These are phyloP conservation scores for Strongylocentrotus purpuratus DNA, from an alignment of 35 echinoderm and acorn worm species.

Conservation along the genomic window DNA sequence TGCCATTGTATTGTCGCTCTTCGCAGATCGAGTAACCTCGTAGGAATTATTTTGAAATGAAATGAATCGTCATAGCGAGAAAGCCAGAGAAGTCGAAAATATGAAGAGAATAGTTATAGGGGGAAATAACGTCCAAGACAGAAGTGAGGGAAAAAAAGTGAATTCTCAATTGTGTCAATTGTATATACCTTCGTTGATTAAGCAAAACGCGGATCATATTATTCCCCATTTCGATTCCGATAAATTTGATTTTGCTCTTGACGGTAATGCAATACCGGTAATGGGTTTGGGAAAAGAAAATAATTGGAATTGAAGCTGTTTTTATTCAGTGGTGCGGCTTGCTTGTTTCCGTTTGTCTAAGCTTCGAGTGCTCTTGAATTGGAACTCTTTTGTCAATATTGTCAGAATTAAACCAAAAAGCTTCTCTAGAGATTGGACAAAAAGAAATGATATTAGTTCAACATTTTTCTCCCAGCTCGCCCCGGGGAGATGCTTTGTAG, in stretches of 20 bases:
- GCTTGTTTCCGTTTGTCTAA: not conserved
- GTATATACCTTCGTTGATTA: slow-evolving; percentile 19
- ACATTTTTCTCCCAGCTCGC: not conserved
- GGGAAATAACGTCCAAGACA: not conserved
- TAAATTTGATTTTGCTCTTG: slow-evolving; percentile 37
- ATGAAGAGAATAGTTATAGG: slow-evolving; percentile 5
- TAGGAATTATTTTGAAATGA: not conserved
- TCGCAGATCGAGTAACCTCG: not conserved
- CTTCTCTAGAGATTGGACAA: not conserved
- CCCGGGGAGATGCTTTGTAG: not conserved
- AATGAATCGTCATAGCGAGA: slow-evolving; percentile 31
- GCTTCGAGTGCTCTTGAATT: slow-evolving; percentile 16
- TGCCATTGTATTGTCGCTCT: slow-evolving; percentile 11
- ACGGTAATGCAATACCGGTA: slow-evolving; percentile 40
- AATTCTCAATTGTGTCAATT: slow-evolving; percentile 33
- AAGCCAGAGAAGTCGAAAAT: slow-evolving; percentile 5
- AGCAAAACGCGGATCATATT: slow-evolving; percentile 17
- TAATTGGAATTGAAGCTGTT: slow-evolving; percentile 19
- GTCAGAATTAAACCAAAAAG: slow-evolving; percentile 3
- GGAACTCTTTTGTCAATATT: slow-evolving; percentile 18
- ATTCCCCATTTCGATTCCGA: not conserved
- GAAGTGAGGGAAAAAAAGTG: not conserved
- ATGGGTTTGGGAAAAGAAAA: slow-evolving; percentile 36
- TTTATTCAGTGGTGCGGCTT: not conserved
- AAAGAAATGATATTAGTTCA: slow-evolving; percentile 6